A percentile compares a stretch with the other conserved stretches of the same genome.
Conservation (phyloP, 2,113 vertebrate species). For the Catagonus wagneri region DNA sequence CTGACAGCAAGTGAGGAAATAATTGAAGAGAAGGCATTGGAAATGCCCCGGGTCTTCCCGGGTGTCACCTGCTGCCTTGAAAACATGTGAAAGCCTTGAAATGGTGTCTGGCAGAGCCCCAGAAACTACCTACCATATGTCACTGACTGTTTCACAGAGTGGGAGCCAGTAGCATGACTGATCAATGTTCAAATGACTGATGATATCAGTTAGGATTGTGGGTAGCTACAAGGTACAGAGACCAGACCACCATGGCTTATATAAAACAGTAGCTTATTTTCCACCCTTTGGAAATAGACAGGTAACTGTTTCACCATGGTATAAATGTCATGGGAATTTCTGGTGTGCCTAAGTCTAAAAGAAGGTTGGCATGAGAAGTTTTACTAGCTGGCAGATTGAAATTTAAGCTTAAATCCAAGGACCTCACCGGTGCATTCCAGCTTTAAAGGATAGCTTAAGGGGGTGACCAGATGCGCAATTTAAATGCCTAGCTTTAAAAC, state of each 20-base stretch:
- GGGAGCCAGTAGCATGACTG: not conserved
- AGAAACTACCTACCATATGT: not conserved
- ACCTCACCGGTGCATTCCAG: constrained; percentile 27
- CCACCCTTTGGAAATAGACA: not conserved
- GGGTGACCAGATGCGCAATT: not conserved
- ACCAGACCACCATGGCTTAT: not conserved
- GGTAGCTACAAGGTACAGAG: not conserved
- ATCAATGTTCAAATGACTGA: constrained; percentile 37
- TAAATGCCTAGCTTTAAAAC: constrained; percentile 4
- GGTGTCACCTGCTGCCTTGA: constrained; percentile 52
- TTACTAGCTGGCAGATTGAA: not conserved
- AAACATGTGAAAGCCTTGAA: constrained; percentile 63
- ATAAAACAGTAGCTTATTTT: not conserved
- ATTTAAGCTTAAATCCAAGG: not conserved
- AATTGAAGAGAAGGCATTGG: constrained; percentile 7
- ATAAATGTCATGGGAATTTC: not conserved
- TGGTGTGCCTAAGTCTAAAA: not conserved
- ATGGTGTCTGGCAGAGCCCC: constrained; percentile 51
- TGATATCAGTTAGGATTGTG: constrained; percentile 23
- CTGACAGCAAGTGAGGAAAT: constrained; percentile 58
- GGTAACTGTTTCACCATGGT: not conserved
- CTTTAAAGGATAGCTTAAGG: not conserved
- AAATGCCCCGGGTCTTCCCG: constrained; percentile 10
- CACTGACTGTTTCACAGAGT: not conserved
- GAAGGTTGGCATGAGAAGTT: not conserved